These are phyloP conservation scores for Onychomys leucogaster DNA, from an alignment of 2,797 vertebrate genomes.

Conservation along the genomic window DNA sequence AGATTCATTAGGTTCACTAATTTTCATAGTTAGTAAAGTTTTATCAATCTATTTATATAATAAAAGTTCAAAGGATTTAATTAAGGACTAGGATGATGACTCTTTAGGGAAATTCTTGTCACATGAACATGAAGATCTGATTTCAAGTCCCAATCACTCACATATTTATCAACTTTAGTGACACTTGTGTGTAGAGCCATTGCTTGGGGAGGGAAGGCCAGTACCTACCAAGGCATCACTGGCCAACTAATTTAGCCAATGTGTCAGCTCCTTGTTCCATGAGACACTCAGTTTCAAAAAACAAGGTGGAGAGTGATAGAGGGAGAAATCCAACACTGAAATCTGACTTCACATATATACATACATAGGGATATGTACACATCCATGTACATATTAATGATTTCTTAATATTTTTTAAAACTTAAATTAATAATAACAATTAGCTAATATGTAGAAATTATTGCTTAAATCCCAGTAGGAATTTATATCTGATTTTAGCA, in stretches of 20 bases:
- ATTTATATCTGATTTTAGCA: neutral
- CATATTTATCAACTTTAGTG: neutral
- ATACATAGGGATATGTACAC: neutral
- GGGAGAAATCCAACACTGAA: neutral
- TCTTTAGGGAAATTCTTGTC: neutral
- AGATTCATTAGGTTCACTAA: neutral
- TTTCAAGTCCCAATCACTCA: neutral
- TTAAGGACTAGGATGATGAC: neutral
- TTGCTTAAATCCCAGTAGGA: neutral
- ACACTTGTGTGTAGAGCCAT: neutral
- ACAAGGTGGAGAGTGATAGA: neutral
- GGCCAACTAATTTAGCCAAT: neutral
- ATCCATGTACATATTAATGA: neutral
- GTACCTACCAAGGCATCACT: neutral
- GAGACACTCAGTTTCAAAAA: neutral
- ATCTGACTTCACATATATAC: neutral
- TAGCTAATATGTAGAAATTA: neutral
- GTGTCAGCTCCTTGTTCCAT: neutral
- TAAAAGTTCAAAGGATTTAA: neutral
- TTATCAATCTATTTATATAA: neutral
- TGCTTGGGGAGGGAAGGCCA: neutral
- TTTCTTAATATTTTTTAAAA: too few species aligned
- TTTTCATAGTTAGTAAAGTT: neutral
- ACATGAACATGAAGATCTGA: neutral
- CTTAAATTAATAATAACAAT: too few species aligned